Evolutionary conservation across 2,888 invertebrate genomes (phyloP), one percentile per base, ranked within the genome.

Genomic region (Bellardia bayeri): DNA sequence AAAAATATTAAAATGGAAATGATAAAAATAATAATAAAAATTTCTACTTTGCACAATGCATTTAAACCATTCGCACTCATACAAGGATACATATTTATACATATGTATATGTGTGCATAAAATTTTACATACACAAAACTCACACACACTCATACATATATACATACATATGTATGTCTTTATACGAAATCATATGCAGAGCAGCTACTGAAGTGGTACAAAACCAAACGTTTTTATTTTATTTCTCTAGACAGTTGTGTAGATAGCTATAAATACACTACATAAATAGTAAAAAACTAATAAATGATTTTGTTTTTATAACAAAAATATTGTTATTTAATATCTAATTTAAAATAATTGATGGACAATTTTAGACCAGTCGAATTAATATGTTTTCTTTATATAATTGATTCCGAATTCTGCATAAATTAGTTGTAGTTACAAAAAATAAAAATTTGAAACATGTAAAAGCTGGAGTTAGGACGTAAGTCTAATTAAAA

Each of bases 171-270:
- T n/a, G n/a, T n/a, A n/a, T n/a, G n/a, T n/a, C n/a, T n/a, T n/a
- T 49, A 63, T 42, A 51, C 14, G 5, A 37, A 49, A 33, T 37
- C 81, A 7, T 63, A 51, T 68, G 42, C 71, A 76, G 64, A 81
- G 63, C 72, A 75, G n/a, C 75, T 33, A 83, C 64, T 69, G 69
- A 82, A 79, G 74, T 74, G 54, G 13, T 69, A 40, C 51, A 37
- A 11, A 82, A 56, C 45, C 58, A 82, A 69, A 75, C 3, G 16
- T 37, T 58, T 42, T 66, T 68, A 33, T 54, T 64, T 61, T 79
- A 33, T 72, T 40, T 74, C 23, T 8, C 3, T 30, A 6, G 11
- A 30, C 33, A 64, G 23, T 30, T 9, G 2, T 14, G 40, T 1
- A 13, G 13, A 40, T n/a, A 64, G 23, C 7, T 11, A 64, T 51